These are phyloP conservation scores for Nicator chloris DNA, from an alignment of 2,113 vertebrate species.

Conservation along the genomic window DNA sequence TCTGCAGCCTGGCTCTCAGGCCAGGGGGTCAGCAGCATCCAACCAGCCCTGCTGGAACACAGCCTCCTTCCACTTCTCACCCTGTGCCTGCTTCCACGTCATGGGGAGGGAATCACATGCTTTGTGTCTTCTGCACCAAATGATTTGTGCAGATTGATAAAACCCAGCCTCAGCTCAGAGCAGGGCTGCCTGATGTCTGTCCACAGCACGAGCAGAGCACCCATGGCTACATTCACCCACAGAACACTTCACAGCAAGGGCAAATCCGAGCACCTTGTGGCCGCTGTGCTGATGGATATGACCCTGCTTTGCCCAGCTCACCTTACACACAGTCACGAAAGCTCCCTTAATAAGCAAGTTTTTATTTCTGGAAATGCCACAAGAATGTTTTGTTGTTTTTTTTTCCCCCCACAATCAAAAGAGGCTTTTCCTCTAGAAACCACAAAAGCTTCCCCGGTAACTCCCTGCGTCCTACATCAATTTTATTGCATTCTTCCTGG, in stretches of 20 bases:
- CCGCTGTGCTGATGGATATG: background rate
- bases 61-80: background rate
- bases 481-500: slow-evolving; percentile 6
- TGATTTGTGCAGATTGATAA: background rate
- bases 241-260: background rate
- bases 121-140: background rate
- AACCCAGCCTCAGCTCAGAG: background rate
- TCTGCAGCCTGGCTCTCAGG: accelerated
- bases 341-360: background rate
- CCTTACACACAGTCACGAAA: background rate
- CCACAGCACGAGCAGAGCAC: background rate
- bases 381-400: background rate
- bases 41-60: background rate
- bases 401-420: background rate
- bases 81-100: background rate
- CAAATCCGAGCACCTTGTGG: background rate
- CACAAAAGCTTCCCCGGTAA: slow-evolving; percentile 7
- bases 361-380: background rate
- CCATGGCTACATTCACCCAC: background rate
- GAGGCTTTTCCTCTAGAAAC: background rate
- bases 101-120: background rate
- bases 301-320: background rate
- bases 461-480: background rate
- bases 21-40: background rate
- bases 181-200: background rate